Percentiles rank a stretch among this genome's conserved stretches.
Conservation (phyloP, 2,888 invertebrate genomes). For the Trisateles emortualis region DNA sequence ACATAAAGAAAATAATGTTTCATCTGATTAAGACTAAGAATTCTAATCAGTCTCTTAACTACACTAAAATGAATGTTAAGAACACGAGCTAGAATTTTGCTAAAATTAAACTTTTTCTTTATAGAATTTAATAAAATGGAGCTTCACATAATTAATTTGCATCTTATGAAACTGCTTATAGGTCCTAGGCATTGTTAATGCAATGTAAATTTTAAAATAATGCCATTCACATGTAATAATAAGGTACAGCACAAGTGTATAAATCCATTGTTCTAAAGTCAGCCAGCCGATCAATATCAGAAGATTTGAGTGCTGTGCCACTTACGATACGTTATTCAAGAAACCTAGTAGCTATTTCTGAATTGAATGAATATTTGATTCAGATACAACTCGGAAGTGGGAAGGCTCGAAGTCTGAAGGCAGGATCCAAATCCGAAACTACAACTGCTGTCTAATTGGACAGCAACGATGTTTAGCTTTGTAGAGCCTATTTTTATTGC, state of each 20-base stretch:
- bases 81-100: too few relatives aligned
- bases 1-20: too few relatives aligned
- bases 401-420: constrained; percentile 49
- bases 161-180: too few relatives aligned
- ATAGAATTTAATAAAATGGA: too few relatives aligned
- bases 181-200: too few relatives aligned
- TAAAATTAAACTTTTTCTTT: too few relatives aligned
- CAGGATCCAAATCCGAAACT: constrained; percentile 63
- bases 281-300: constrained; percentile 32
- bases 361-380: constrained; percentile 63
- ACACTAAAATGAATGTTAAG: too few relatives aligned
- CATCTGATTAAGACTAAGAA: too few relatives aligned
- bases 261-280: constrained; percentile 20
- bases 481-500: constrained; percentile 25
- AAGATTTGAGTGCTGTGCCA: constrained; percentile 39
- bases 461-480: constrained; percentile 56
- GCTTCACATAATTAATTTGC: too few relatives aligned
- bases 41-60: too few relatives aligned
- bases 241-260: constrained; percentile 6
- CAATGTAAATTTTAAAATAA: neutral
- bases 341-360: constrained; percentile 53
- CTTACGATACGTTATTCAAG: constrained; percentile 39
- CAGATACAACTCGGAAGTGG: constrained; percentile 29
- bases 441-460: constrained; percentile 58
- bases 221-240: neutral